Evolutionary conservation across 2,888 invertebrate genomes (phyloP).

Genomic region (Synergus gifuensis): DNA sequence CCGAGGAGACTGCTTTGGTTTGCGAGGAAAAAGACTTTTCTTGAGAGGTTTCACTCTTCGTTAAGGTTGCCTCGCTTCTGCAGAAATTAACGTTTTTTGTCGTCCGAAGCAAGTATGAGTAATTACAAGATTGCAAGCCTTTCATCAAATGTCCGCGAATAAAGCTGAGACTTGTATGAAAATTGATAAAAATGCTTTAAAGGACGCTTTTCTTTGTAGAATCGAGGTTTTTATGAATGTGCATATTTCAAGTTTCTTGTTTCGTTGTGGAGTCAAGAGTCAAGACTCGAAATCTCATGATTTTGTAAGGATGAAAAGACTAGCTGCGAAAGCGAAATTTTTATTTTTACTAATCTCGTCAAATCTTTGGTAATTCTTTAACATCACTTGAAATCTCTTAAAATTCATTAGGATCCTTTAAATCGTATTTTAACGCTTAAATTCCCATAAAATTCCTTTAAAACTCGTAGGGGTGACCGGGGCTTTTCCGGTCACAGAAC

Average conservation of each 20-base stretch:
- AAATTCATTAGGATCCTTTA: no score
- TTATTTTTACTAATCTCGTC: no score
- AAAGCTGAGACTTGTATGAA: background rate
- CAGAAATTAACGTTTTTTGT: conserved; percentile 8
- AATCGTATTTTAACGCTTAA: no score
- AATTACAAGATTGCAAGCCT: conserved; percentile 14
- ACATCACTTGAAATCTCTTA: no score
- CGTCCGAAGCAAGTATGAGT: background rate
- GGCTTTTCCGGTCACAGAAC: no score
- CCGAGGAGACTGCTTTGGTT: conserved; percentile 7
- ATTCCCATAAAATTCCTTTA: no score
- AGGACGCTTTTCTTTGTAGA: background rate
- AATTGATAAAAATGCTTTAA: conserved; percentile 7
- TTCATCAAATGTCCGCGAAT: conserved; percentile 13
- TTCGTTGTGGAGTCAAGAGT: background rate
- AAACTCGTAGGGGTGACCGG: no score
- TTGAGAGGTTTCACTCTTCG: conserved; percentile 16
- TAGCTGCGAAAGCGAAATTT: background rate
- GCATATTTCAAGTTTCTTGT: background rate
- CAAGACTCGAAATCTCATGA: background rate
- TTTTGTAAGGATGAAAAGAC: background rate
- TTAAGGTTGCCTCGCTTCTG: conserved; percentile 16
- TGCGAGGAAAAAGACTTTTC: conserved; percentile 4
- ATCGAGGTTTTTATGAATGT: background rate
- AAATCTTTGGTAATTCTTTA: no score